A percentile compares a stretch with the other conserved stretches of the same genome.
Evolutionary conservation across 2,888 invertebrate species (phyloP).

Genomic region (Monochamus alternatus): DNA sequence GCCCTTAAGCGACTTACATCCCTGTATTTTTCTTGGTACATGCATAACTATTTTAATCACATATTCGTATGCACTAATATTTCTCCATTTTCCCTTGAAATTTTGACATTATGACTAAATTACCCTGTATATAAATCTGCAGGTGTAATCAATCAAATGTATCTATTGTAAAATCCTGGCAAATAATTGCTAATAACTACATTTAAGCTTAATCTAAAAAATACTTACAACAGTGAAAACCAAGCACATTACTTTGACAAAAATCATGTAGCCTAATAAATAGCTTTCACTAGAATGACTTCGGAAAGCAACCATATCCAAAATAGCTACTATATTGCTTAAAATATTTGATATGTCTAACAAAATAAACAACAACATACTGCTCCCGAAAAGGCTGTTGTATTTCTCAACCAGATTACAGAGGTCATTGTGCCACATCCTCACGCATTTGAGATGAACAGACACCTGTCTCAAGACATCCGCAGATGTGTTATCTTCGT

Average conservation of each 20-base stretch:
- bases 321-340: neutral
- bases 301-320: neutral
- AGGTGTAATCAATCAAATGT: too few relatives aligned
- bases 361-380: constrained; percentile 4
- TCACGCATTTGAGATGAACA: neutral
- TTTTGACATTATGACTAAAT: too few relatives aligned
- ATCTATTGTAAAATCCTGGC: too few relatives aligned
- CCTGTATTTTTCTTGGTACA: too few relatives aligned
- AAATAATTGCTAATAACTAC: too few relatives aligned
- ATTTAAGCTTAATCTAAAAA: neutral
- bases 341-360: neutral
- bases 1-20: too few relatives aligned
- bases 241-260: neutral
- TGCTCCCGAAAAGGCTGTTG: constrained; percentile 14
- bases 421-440: constrained; percentile 1
- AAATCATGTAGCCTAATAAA: neutral
- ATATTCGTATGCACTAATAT: too few relatives aligned
- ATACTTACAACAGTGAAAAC: neutral
- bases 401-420: constrained; percentile 10
- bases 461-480: neutral
- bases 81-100: too few relatives aligned
- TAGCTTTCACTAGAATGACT: neutral
- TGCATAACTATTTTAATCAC: too few relatives aligned
- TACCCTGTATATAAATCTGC: too few relatives aligned
- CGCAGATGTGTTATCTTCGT: neutral